A percentile compares a stretch with the other conserved stretches of the same genome.
phyloP scores from a whole-genome alignment of 2,113 vertebrate species.

The Tychaedon coryphoeus region DNA sequence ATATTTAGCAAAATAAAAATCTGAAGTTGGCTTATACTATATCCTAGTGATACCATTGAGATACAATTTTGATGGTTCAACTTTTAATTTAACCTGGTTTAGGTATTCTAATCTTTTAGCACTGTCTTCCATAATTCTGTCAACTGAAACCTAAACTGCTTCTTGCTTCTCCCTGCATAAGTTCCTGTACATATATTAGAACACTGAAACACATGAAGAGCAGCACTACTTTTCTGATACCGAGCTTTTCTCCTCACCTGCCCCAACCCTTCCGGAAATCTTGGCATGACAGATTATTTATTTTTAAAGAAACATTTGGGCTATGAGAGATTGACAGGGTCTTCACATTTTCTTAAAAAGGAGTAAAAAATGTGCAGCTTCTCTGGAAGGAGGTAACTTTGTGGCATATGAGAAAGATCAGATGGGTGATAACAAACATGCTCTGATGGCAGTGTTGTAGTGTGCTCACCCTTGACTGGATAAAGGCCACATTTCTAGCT shows the following conservation, averaged over 20 bases:
- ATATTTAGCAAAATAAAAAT: background rate
- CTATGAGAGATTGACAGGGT: rapidly evolving
- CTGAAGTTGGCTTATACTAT: background rate
- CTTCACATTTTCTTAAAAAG: background rate
- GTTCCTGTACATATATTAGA: background rate
- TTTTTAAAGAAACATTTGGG: background rate
- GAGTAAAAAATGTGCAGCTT: background rate
- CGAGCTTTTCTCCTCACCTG: background rate
- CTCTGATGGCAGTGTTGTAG: background rate
- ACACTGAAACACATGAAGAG: background rate
- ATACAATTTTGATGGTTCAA: background rate
- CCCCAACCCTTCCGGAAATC: background rate
- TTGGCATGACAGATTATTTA: background rate
- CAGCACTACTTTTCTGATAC: background rate
- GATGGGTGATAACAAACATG: background rate
- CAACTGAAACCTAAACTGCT: background rate
- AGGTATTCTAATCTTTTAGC: background rate
- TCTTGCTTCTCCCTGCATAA: background rate
- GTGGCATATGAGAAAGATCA: background rate
- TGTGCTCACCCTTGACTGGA: too few relatives aligned
- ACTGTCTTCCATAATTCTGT: background rate
- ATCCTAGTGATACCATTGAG: background rate
- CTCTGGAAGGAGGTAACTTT: background rate
- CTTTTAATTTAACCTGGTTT: background rate
- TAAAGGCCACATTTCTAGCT: background rate